Percentiles rank a stretch among this genome's conserved stretches.
Evolutionary conservation across 2,113 vertebrate species (phyloP).

Genomic region (Regulus satrapa): DNA sequence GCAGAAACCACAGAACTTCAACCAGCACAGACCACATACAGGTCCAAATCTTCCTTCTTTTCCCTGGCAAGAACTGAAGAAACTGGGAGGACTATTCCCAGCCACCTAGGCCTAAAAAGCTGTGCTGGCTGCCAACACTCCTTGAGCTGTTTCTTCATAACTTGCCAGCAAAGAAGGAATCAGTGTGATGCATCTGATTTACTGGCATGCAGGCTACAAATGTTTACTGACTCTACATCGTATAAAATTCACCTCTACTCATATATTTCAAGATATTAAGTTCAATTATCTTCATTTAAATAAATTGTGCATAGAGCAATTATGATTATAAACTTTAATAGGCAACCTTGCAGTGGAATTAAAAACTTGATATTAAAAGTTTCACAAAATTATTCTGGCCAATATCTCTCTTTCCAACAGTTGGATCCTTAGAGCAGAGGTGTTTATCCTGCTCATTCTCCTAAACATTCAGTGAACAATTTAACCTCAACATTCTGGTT

Average conservation of each 20-base stretch:
- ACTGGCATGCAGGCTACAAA: not conserved
- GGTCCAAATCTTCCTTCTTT: not conserved
- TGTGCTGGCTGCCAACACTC: not conserved
- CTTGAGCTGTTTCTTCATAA: not conserved
- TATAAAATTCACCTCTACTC: not conserved
- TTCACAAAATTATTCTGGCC: not conserved
- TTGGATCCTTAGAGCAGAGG: not conserved
- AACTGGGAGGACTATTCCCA: not conserved
- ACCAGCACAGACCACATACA: not conserved
- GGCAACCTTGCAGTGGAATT: not conserved
- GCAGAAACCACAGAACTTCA: not conserved
- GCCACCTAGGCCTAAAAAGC: not conserved
- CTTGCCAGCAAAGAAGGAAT: constrained; percentile 10
- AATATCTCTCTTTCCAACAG: not conserved
- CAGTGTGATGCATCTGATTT: not conserved
- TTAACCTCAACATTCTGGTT: accelerated
- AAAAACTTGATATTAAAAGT: not conserved
- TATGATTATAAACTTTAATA: not conserved
- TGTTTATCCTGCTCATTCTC: not conserved
- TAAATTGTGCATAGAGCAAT: not conserved
- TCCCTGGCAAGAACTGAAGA: not conserved
- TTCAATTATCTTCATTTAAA: not conserved
- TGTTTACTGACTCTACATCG: not conserved
- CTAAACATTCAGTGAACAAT: not conserved
- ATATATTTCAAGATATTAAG: not conserved